These are phyloP conservation scores for Scytalopus superciliaris DNA, from an alignment of 2,113 vertebrate genomes.

Conservation along the genomic window DNA sequence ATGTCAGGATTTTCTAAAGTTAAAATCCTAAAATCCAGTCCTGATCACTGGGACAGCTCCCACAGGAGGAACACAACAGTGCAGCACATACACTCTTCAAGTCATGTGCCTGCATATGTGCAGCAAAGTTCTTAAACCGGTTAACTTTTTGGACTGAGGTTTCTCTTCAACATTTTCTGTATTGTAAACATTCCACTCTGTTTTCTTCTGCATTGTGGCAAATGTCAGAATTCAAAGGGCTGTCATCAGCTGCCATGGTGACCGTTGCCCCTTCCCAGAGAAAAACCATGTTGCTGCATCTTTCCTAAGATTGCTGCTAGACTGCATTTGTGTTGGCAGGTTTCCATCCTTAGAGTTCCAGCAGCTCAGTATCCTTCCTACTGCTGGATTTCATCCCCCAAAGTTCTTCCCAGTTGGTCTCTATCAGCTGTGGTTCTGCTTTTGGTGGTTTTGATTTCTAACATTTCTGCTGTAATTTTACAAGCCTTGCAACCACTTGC, in stretches of 20 bases:
- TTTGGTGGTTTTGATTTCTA: not conserved
- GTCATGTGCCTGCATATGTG: not conserved
- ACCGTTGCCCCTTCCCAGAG: not conserved
- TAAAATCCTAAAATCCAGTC: not conserved
- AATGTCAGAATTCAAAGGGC: conserved; percentile 9
- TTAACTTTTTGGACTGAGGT: not conserved
- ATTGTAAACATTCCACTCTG: not conserved
- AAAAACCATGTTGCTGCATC: not conserved
- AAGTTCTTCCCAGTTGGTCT: not conserved
- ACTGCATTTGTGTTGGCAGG: not conserved
- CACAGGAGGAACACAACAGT: not conserved
- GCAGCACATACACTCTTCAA: not conserved
- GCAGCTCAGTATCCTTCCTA: not conserved
- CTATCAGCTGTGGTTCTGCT: not conserved
- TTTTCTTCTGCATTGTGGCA: not conserved
- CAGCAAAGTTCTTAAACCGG: not conserved
- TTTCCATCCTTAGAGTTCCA: not conserved
- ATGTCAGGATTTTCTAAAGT: not conserved
- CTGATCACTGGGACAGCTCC: not conserved
- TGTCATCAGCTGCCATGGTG: not conserved
- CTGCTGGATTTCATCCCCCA: not conserved
- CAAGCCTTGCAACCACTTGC: not conserved
- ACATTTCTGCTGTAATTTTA: not conserved
- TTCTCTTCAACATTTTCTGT: not conserved
- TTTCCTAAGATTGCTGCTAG: not conserved